Evolutionary conservation across 2,888 invertebrate species (phyloP), one percentile per base, ranked within the genome.

Genomic region (Acronicta aceris): DNA sequence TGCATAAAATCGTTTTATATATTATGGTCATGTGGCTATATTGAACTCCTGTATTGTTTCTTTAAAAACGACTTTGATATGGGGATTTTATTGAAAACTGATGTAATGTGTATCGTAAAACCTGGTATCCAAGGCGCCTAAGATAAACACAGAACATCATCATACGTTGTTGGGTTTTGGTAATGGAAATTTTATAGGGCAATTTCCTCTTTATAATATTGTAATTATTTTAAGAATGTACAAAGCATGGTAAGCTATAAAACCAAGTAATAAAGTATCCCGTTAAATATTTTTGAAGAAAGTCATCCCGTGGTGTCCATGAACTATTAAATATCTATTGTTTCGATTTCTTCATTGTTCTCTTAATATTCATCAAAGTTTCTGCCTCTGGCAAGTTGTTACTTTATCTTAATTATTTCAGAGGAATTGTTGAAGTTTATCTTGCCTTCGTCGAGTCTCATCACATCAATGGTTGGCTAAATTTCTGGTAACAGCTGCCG

Each of bases 401-500:
- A 72, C 61, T 79, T 81, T 74, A 80, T 79, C 76, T 74, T 64
- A 71, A 83, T 83, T 80, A 75, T 80, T 79, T 71, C 52, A 74
- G 55, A 45, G 69, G 71, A 78, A 78, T 76, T 79, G 75, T 82
- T 79, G 72, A 85, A 86, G 78, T 85, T 85, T 76, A 78, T 84
- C 78, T 75, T 81, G 78, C 65, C 69, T 66, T 84, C 78, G 75
- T 68, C 76, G 79, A 88, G 89, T 83, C 83, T 87, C 85, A 82
- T 87, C 84, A 83, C 85, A 81, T 86, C 85, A 85, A 83, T 87
- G 85, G 83, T 86, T 83, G 81, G 83, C 81, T 81, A 86, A 89
- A 89, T 88, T 89, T 89, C 84, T 85, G 89, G 86, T 77, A 91
- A 84, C 94, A 94, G 91, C 93, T 94, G 94, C 86, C 87, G 90